Percentiles rank a stretch among this genome's conserved stretches.
These are phyloP conservation scores for Drosophila kohkoa DNA, from an alignment of 1,140 invertebrate genomes.

Conservation along the genomic window DNA sequence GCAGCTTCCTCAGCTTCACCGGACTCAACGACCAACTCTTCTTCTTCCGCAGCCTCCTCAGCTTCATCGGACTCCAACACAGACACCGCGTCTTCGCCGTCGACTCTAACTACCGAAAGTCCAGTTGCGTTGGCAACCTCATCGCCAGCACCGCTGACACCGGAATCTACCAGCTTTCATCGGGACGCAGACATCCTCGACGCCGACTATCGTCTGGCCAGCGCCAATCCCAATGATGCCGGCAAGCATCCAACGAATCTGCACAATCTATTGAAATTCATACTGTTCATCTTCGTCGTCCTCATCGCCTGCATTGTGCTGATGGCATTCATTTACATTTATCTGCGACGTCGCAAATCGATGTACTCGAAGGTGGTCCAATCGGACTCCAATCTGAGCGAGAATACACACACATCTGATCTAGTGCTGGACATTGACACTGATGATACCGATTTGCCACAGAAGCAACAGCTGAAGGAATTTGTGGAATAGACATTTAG, in stretches of 20 bases:
- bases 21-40: too few species aligned
- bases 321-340: background rate
- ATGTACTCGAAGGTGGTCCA: conserved; percentile 41
- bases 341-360: conserved; percentile 10
- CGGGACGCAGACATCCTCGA: conserved; percentile 20
- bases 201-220: conserved; percentile 28
- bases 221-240: conserved; percentile 4
- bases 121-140: conserved; percentile 4
- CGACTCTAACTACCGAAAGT: conserved; percentile 6
- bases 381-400: conserved; percentile 48
- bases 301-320: background rate
- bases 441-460: conserved; percentile 7
- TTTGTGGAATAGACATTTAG: conserved; percentile 10
- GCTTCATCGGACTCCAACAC: too few species aligned
- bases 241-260: conserved; percentile 4
- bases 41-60: background rate
- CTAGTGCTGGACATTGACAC: conserved; percentile 23
- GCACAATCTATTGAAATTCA: background rate
- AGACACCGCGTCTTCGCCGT: background rate
- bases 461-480: conserved; percentile 11
- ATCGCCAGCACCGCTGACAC: conserved; percentile 18
- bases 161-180: conserved; percentile 43
- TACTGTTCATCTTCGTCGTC: background rate
- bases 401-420: conserved; percentile 37
- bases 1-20: background rate